Evolutionary conservation across 2,797 vertebrate genomes (phyloP).

Genomic region (Myotis vivesi): DNA sequence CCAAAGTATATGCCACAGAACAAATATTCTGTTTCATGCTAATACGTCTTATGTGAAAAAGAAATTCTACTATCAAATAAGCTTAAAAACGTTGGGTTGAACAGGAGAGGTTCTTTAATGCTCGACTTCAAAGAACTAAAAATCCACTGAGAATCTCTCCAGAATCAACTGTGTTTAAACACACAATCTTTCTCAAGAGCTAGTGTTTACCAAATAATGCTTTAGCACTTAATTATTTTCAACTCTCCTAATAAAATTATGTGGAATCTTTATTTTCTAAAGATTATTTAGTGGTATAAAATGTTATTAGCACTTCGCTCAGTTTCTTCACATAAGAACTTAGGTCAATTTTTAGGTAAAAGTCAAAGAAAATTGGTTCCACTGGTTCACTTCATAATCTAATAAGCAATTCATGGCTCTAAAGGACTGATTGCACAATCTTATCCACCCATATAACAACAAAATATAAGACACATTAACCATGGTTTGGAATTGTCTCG

Average conservation of each 20-base stretch:
- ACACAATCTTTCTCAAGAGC: background rate
- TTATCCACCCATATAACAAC: background rate
- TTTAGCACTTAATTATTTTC: background rate
- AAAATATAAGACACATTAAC: background rate
- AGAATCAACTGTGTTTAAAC: background rate
- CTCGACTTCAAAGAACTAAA: background rate
- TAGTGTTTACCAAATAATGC: background rate
- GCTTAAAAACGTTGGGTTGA: background rate
- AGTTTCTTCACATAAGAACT: slow-evolving; percentile 32
- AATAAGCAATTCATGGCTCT: background rate
- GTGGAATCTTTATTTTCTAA: slow-evolving; percentile 6
- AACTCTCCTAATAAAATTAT: slow-evolving; percentile 7
- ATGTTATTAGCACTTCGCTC: slow-evolving; percentile 34
- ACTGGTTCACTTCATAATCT: background rate
- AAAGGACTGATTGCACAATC: background rate
- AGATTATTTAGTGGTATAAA: slow-evolving; percentile 31
- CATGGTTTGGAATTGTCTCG: slow-evolving; percentile 1
- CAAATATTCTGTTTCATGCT: background rate
- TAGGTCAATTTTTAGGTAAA: background rate
- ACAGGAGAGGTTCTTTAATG: background rate
- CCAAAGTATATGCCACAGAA: background rate
- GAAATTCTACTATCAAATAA: background rate
- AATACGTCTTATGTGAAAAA: background rate
- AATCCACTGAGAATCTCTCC: background rate
- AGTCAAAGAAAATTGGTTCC: slow-evolving; percentile 12